Evolutionary conservation across 2,113 vertebrate genomes (phyloP).

Genomic region (Heptranchias perlo): DNA sequence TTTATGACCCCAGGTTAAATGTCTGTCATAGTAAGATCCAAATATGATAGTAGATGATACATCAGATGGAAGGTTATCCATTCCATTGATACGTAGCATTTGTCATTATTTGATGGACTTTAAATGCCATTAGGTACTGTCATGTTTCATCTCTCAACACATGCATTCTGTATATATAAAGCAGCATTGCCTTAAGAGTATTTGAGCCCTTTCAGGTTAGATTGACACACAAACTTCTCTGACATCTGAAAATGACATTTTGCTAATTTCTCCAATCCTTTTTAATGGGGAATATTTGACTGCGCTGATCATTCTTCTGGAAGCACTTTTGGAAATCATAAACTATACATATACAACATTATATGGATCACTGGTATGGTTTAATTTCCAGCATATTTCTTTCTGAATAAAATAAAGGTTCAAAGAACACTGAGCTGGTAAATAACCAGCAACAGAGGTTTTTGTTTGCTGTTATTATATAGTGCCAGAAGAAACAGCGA

Average conservation of each 20-base stretch:
- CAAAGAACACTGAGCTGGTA: neutral
- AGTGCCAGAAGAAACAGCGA: neutral
- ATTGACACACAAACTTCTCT: neutral
- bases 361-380: neutral
- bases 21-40: neutral
- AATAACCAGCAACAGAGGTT: neutral
- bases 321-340: neutral
- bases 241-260: slow-evolving; percentile 14
- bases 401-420: neutral
- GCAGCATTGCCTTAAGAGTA: slow-evolving; percentile 12
- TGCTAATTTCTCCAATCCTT: neutral
- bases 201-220: neutral
- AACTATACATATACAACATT: neutral
- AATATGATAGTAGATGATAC: neutral
- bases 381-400: neutral
- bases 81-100: neutral
- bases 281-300: neutral
- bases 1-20: neutral
- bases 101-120: neutral
- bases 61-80: neutral
- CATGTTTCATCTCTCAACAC: slow-evolving; percentile 20
- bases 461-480: neutral
- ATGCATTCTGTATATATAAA: neutral
- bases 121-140: slow-evolving; percentile 28
- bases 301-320: neutral